A percentile compares a stretch with the other conserved stretches of the same genome.
Conservation (phyloP, 2,888 invertebrate species). For the Sturmia bella region DNA sequence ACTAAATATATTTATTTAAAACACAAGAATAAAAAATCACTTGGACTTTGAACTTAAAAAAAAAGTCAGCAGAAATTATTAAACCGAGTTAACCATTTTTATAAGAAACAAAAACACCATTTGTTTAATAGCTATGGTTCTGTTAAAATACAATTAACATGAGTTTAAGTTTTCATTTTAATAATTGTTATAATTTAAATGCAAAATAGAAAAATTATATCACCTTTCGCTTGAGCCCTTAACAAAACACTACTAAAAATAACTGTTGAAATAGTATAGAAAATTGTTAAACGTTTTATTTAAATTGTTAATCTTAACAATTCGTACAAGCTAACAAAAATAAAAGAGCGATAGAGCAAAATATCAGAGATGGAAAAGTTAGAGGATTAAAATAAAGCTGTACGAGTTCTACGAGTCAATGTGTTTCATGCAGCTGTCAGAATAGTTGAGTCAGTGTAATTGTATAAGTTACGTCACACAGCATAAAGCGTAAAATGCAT, state of each 20-base stretch:
- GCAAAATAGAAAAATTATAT: too few species aligned
- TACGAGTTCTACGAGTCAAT: too few species aligned
- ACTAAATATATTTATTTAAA: neutral
- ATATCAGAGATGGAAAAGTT: conserved; percentile 4
- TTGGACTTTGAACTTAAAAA: conserved; percentile 13
- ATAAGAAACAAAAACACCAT: neutral
- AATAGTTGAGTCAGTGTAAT: too few species aligned
- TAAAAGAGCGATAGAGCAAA: neutral
- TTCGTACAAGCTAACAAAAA: neutral
- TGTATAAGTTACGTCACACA: too few species aligned
- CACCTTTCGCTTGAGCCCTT: conserved; percentile 60
- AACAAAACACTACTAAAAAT: conserved; percentile 59
- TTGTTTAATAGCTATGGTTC: too few species aligned
- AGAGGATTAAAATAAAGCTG: neutral
- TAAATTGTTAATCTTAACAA: conserved; percentile 38
- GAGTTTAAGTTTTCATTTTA: neutral
- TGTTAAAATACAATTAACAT: neutral
- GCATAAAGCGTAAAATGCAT: too few species aligned
- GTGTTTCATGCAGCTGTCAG: too few species aligned
- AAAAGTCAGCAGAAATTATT: neutral
- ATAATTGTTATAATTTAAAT: neutral
- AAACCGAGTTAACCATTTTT: too few species aligned
- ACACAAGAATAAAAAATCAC: neutral
- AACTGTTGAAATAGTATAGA: conserved; percentile 32
- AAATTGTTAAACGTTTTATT: conserved; percentile 19